These are phyloP conservation scores for Sebastes reedi DNA, from an alignment of 2,797 vertebrate genomes.

Conservation along the genomic window DNA sequence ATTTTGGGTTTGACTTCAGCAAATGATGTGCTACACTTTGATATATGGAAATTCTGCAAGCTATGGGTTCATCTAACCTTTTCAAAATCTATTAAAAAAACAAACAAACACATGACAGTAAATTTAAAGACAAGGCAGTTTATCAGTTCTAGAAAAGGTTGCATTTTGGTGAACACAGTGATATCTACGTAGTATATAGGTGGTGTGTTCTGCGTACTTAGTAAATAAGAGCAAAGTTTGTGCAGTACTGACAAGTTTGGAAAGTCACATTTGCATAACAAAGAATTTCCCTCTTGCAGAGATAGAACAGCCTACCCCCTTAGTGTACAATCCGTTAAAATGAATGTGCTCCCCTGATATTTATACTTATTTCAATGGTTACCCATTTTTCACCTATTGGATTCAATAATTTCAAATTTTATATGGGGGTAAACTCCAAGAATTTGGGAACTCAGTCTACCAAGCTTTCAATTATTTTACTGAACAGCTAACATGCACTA, in stretches of 20 bases:
- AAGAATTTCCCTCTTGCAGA: background rate
- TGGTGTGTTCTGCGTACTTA: background rate
- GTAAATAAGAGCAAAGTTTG: conserved; percentile 18
- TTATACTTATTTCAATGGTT: background rate
- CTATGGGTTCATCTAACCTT: background rate
- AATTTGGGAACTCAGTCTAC: background rate
- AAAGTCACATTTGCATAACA: conserved; percentile 20
- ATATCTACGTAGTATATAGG: background rate
- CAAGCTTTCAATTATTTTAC: background rate
- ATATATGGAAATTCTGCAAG: background rate
- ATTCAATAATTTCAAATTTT: background rate
- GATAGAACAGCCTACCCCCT: background rate
- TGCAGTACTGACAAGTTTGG: background rate
- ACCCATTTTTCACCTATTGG: background rate
- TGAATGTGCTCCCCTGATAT: background rate
- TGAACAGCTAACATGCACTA: background rate
- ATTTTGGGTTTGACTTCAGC: background rate
- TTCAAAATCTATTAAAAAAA: background rate
- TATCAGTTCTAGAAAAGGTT: background rate
- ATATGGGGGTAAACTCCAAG: background rate
- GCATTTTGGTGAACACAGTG: background rate
- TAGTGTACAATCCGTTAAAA: background rate
- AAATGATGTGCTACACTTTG: background rate
- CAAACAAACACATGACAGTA: background rate
- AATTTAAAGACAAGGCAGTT: background rate